A percentile compares a stretch with the other conserved stretches of the same genome.
Conservation (phyloP, 2,113 vertebrate species). For the Promerops cafer region DNA sequence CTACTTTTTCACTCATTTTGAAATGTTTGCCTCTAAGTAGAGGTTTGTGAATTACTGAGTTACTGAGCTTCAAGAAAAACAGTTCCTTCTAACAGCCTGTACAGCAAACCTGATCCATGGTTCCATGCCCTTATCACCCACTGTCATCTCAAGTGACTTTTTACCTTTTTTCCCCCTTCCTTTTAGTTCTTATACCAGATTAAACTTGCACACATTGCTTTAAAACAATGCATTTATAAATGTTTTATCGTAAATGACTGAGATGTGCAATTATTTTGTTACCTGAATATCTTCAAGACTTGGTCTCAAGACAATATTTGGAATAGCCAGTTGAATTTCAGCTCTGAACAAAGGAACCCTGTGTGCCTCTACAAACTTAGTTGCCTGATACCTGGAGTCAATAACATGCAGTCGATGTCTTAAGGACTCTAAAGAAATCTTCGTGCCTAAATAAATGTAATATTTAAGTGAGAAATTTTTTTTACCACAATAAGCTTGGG, state of each 20-base stretch:
- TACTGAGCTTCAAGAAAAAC: neutral
- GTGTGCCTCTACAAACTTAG: neutral
- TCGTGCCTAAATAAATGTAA: constrained; percentile 66
- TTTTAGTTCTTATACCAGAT: neutral
- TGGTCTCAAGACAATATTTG: constrained; percentile 77
- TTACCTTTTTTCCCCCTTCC: neutral
- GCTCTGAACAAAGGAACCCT: constrained; percentile 72
- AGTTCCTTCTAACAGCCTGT: neutral
- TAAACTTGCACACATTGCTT: neutral
- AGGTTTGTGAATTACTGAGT: neutral
- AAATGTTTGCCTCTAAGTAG: neutral
- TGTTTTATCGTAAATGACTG: neutral
- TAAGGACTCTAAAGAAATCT: constrained; percentile 73
- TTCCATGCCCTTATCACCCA: neutral
- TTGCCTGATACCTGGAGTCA: constrained; percentile 51
- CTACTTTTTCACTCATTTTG: neutral
- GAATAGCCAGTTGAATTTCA: constrained; percentile 77
- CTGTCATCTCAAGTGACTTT: neutral
- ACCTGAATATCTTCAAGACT: constrained; percentile 84
- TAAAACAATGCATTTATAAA: neutral
- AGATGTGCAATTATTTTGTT: neutral
- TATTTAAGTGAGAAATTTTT: neutral
- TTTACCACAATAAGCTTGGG: neutral
- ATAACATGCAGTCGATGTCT: constrained; percentile 60
- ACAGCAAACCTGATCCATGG: neutral